A percentile compares a stretch with the other conserved stretches of the same genome.
Conservation (phyloP, 2,113 vertebrate species). For the Mesitornis unicolor region DNA sequence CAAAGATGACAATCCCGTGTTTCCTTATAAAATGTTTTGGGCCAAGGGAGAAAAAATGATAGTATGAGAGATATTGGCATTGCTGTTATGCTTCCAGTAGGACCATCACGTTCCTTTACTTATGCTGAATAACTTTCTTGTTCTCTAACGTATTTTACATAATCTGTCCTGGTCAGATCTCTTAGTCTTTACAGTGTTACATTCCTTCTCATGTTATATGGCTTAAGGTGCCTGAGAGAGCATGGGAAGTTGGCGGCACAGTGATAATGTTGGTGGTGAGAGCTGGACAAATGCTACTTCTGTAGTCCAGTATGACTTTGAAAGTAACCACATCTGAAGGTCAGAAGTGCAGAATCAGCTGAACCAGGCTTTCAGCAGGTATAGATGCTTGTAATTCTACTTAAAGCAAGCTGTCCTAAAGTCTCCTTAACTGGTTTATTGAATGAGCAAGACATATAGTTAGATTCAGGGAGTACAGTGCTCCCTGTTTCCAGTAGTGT, state of each 20-base stretch:
- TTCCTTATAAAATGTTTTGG: neutral
- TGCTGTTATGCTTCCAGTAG: neutral
- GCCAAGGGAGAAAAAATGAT: neutral
- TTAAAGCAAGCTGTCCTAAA: neutral
- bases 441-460: neutral
- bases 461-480: neutral
- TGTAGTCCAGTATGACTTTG: neutral
- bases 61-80: neutral
- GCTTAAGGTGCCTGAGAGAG: neutral
- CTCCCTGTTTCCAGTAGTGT: neutral
- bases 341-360: neutral
- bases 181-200: neutral
- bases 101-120: neutral
- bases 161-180: neutral
- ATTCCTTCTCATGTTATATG: neutral
- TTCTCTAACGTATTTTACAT: neutral
- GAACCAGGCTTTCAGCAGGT: neutral
- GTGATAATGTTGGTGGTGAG: neutral
- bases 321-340: neutral
- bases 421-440: neutral
- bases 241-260: neutral
- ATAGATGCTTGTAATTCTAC: neutral
- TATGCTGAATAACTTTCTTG: neutral
- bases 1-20: neutral
- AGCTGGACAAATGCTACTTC: neutral